Evolutionary conservation across 2,113 vertebrate species (phyloP), one percentile per base, ranked within the genome.

Genomic region (Syrmaticus mikado): DNA sequence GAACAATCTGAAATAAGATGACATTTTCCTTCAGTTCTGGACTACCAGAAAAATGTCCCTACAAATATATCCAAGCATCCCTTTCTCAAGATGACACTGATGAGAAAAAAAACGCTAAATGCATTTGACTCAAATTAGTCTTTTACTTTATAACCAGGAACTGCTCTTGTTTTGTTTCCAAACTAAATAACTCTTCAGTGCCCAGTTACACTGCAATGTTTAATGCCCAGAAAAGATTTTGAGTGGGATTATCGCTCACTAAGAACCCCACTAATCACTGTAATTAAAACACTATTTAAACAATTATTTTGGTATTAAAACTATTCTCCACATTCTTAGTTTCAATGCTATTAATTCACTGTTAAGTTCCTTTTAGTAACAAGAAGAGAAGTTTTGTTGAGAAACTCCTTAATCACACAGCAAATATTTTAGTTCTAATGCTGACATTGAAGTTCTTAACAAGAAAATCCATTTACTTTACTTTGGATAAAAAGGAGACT

Each of bases 261-360:
- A 90, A 97, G 65, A 94, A 76, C 76, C 81, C 88, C 66, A 77
- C 45, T 97, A 97, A 95, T 84, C 85, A 61, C 58, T 58, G 58
- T 68, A 91, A 95, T 92, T 94, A 95, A 96, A 48, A 34, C 43
- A 60, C 55, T 85, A 94, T 65, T 95, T 87, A 95, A 97, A 89
- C 83, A 85, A 93, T 90, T 95, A 95, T 89, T 94, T 95, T 80
- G 27, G 64, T 91, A 90, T 92, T 95, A 95, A 93, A 94, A 82
- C 67, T 70, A n/a, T 87, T 94, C 95, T 89, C 38, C 86, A 80
- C 88, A 80, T 75, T 25, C 71, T 93, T 89, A 62, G 60, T 74
- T 93, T 87, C 64, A 94, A 77, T 87, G 32, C 38, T 60, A 18
- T 71, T 93, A 96, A 91, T 93, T 71, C 52, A 85, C 70, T 13